These are phyloP conservation scores for Chinchilla lanigera DNA, from an alignment of 2,113 vertebrate genomes.

Conservation along the genomic window DNA sequence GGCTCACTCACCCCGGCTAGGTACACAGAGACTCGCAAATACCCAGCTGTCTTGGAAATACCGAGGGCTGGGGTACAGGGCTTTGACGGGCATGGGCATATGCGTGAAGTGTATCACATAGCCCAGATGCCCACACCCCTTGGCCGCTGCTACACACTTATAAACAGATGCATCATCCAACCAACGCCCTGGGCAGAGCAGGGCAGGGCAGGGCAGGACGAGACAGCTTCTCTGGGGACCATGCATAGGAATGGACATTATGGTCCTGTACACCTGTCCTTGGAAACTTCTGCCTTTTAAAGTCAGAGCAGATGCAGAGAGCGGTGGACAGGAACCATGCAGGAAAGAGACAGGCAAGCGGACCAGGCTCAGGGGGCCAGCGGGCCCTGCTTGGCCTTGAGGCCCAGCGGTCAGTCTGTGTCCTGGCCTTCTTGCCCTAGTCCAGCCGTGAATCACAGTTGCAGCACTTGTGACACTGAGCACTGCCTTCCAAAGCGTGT, in stretches of 20 bases:
- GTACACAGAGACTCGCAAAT: constrained; percentile 87
- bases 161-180: background rate
- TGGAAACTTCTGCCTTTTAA: constrained; percentile 49
- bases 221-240: background rate
- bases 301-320: background rate
- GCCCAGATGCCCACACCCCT: constrained; percentile 20
- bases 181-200: background rate
- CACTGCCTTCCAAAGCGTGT: background rate
- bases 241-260: rapidly evolving
- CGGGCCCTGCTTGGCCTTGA: background rate
- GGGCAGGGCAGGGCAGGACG: background rate
- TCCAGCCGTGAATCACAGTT: background rate
- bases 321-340: background rate
- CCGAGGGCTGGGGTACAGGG: constrained; percentile 53
- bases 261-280: background rate
- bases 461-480: background rate
- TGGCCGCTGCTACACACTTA: background rate
- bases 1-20: background rate
- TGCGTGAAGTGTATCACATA: constrained; percentile 72
- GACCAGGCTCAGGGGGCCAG: background rate
- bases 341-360: background rate
- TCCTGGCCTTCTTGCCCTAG: background rate
- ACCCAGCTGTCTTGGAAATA: constrained; percentile 89
- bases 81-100: constrained; percentile 87
- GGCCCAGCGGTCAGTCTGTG: background rate